These are phyloP conservation scores for Silurus asotus DNA, from an alignment of 2,113 vertebrate genomes.

Conservation along the genomic window DNA sequence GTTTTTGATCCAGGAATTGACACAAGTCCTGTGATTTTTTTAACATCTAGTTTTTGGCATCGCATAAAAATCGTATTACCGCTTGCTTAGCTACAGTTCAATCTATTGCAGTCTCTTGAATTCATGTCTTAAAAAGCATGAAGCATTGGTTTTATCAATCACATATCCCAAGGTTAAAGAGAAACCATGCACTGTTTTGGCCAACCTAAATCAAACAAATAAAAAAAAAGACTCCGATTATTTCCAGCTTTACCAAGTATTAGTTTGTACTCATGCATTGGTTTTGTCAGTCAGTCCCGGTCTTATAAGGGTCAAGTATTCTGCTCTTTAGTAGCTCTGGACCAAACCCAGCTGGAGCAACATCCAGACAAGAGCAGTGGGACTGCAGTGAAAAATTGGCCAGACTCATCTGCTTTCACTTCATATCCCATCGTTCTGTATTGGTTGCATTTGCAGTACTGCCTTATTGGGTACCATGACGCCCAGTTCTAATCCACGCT, in stretches of 20 bases:
- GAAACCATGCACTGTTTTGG: background rate
- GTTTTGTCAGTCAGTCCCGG: slow-evolving; percentile 11
- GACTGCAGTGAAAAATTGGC: slow-evolving; percentile 72
- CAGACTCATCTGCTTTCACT: slow-evolving; percentile 72
- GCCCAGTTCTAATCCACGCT: background rate
- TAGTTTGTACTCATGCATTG: slow-evolving; percentile 14
- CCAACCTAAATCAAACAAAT: background rate
- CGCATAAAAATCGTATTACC: background rate
- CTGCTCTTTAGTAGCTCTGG: slow-evolving; percentile 61
- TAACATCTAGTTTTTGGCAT: slow-evolving; percentile 8
- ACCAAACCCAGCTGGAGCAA: slow-evolving; percentile 61
- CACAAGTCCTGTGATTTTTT: slow-evolving; percentile 1
- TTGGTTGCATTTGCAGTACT: slow-evolving; percentile 54
- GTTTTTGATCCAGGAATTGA: slow-evolving; percentile 2
- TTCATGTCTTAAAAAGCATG: slow-evolving; percentile 1
- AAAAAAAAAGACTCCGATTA: background rate
- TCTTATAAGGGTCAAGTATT: slow-evolving; percentile 51
- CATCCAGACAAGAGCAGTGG: slow-evolving; percentile 59
- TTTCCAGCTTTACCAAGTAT: background rate
- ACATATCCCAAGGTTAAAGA: background rate
- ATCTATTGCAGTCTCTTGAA: background rate
- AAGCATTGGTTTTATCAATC: slow-evolving; percentile 16
- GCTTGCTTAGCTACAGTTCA: background rate
- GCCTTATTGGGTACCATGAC: background rate
- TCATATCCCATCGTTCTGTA: slow-evolving; percentile 55